These are phyloP conservation scores for Pogonocichla stellata DNA, from an alignment of 2,113 vertebrate species.

Conservation along the genomic window DNA sequence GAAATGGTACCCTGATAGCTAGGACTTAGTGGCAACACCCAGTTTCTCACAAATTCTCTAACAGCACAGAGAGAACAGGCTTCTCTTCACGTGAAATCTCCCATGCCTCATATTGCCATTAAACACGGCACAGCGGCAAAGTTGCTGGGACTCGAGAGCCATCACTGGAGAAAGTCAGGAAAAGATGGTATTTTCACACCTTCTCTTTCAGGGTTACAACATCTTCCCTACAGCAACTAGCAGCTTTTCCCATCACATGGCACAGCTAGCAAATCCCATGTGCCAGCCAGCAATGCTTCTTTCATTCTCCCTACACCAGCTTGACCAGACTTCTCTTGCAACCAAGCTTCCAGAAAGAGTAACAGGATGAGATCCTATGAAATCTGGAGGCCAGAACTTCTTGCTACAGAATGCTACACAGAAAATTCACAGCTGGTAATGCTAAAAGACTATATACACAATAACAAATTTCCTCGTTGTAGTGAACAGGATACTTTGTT, in stretches of 20 bases:
- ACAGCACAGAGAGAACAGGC: neutral
- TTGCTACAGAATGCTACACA: neutral
- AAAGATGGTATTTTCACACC: neutral
- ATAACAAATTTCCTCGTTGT: neutral
- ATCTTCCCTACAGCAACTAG: neutral
- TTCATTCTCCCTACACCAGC: neutral
- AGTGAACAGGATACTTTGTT: neutral
- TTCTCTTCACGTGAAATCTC: neutral
- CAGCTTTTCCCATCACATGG: neutral
- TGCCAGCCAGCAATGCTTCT: neutral
- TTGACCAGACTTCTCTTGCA: neutral
- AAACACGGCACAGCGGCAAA: neutral
- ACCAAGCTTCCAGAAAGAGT: neutral
- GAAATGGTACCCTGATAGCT: neutral
- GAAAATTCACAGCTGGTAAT: neutral
- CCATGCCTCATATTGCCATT: accelerated
- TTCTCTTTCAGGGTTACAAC: neutral
- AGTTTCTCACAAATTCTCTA: neutral
- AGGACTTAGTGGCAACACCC: neutral
- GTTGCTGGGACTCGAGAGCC: accelerated
- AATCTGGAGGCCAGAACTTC: neutral
- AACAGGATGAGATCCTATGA: neutral
- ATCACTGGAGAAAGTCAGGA: neutral
- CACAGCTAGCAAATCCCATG: neutral
- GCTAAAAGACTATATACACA: neutral